phyloP scores from a whole-genome alignment of 2,888 invertebrate species.

The Mesorhabditis spiculigera region DNA sequence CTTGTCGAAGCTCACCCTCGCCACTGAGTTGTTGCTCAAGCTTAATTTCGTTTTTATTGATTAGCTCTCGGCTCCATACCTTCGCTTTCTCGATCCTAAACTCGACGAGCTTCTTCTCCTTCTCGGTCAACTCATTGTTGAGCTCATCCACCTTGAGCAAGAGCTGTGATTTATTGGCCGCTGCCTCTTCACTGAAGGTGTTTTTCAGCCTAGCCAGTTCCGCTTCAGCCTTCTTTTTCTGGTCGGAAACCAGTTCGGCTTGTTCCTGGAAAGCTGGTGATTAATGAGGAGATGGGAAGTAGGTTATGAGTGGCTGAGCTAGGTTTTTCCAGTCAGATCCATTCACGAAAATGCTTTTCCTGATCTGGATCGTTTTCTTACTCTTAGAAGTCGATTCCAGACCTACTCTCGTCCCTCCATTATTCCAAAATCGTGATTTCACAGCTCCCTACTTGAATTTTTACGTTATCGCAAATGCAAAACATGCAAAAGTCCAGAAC shows the following conservation, averaged over 20 bases:
- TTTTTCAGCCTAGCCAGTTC: constrained; percentile 24
- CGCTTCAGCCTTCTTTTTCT: constrained; percentile 25
- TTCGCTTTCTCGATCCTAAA: constrained; percentile 16
- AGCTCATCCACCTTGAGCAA: constrained; percentile 13
- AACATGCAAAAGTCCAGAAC: too few species aligned
- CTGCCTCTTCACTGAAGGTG: constrained; percentile 16
- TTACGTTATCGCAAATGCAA: too few species aligned
- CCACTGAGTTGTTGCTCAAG: constrained; percentile 19
- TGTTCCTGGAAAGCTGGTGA: constrained; percentile 8
- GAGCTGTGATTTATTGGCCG: constrained; percentile 20
- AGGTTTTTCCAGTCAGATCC: too few species aligned
- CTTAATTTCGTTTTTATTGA: not conserved
- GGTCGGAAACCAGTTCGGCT: constrained; percentile 17
- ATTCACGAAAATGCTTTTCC: too few species aligned
- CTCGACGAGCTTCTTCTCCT: constrained; percentile 20
- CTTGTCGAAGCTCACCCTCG: constrained; percentile 13
- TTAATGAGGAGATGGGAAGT: too few species aligned
- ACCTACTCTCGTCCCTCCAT: too few species aligned
- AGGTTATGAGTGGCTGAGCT: too few species aligned
- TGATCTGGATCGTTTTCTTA: too few species aligned
- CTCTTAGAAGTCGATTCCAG: too few species aligned
- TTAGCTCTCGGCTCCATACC: not conserved
- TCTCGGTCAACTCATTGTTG: constrained; percentile 14
- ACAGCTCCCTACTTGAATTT: too few species aligned
- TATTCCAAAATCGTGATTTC: too few species aligned